Conservation (phyloP, 2,797 vertebrate genomes). For the Pristis pectinata region DNA sequence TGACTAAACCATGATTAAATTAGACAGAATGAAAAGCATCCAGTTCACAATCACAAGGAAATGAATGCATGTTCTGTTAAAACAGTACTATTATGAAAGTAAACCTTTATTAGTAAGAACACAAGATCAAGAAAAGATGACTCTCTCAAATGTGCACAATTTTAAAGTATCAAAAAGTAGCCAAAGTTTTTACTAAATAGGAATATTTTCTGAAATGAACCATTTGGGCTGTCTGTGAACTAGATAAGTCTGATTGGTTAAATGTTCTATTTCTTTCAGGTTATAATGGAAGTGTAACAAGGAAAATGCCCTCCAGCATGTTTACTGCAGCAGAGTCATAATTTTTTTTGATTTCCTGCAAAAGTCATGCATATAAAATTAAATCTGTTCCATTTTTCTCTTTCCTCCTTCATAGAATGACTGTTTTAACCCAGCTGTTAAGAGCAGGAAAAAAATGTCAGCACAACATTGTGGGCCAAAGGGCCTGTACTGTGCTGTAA, state of each 20-base stretch:
- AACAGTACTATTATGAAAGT: constrained; percentile 39
- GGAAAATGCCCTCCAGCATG: neutral
- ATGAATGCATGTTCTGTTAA: constrained; percentile 66
- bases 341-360: neutral
- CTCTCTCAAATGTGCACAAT: neutral
- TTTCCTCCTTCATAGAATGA: neutral
- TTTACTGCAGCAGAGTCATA: neutral
- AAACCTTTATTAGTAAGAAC: too few relatives aligned
- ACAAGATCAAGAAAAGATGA: neutral
- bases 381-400: neutral
- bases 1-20: constrained; percentile 74
- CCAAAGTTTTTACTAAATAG: neutral
- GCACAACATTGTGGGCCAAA: too few relatives aligned
- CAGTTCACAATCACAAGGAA: constrained; percentile 75
- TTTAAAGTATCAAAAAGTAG: neutral
- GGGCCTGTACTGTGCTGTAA: too few relatives aligned
- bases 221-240: neutral
- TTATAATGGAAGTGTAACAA: neutral
- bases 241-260: neutral
- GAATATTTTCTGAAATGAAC: neutral
- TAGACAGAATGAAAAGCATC: constrained; percentile 70
- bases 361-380: neutral
- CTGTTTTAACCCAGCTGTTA: neutral
- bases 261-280: neutral
- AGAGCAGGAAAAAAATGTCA: too few relatives aligned